A percentile compares a stretch with the other conserved stretches of the same genome.
These are phyloP conservation scores for Timandra comae DNA, from an alignment of 2,888 invertebrate species.

Conservation along the genomic window DNA sequence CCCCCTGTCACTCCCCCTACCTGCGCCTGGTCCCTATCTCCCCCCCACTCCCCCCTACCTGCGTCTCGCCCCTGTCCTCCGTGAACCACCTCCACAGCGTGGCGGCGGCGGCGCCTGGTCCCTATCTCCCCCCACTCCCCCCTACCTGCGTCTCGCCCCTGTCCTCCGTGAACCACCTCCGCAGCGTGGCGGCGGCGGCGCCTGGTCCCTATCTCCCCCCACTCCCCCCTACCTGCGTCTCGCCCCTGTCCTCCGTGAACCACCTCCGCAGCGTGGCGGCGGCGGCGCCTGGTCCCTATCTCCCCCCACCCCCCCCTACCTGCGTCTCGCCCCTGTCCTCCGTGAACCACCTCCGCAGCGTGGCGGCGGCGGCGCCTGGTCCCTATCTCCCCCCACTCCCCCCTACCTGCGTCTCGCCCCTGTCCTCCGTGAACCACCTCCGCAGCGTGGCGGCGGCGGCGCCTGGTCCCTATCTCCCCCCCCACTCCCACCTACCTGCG, in stretches of 20 bases:
- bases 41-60: too few species aligned
- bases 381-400: slow-evolving; percentile 61
- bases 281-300: slow-evolving; percentile 63
- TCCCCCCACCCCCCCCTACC: too few species aligned
- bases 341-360: slow-evolving; percentile 95
- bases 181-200: too few species aligned
- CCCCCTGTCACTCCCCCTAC: too few species aligned
- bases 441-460: slow-evolving; percentile 90
- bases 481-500: slow-evolving; percentile 58
- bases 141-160: too few species aligned
- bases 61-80: too few species aligned
- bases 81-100: too few species aligned
- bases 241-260: slow-evolving; percentile 94
- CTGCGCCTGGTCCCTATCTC: too few species aligned
- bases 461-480: slow-evolving; percentile 67
- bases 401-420: slow-evolving; percentile 72
- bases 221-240: slow-evolving; percentile 42
- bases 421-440: slow-evolving; percentile 96
- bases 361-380: slow-evolving; percentile 83
- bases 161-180: too few species aligned
- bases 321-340: not conserved
- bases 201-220: too few species aligned
- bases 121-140: too few species aligned
- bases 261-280: slow-evolving; percentile 93
- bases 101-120: too few species aligned